phyloP scores from a whole-genome alignment of 2,888 invertebrate species.

The Lissocephala sabroskyi region DNA sequence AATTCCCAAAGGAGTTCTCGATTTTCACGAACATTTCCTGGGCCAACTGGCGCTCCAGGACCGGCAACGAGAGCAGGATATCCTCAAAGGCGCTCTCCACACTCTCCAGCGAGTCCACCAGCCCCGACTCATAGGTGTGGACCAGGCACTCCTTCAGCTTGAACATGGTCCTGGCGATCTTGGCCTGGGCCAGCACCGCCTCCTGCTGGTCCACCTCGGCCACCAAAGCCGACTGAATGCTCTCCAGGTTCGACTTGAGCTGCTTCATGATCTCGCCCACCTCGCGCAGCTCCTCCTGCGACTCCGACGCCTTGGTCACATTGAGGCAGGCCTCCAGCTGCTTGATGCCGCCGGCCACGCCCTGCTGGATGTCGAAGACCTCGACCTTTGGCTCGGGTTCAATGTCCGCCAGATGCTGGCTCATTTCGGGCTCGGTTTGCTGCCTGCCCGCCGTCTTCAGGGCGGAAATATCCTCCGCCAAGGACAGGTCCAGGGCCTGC shows the following conservation, averaged over 20 bases:
- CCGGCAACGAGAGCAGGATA: constrained; percentile 64
- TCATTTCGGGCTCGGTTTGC: constrained; percentile 69
- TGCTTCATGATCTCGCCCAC: constrained; percentile 59
- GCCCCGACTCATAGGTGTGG: constrained; percentile 66
- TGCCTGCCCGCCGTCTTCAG: constrained; percentile 72
- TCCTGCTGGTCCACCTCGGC: constrained; percentile 42
- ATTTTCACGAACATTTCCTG: constrained; percentile 70
- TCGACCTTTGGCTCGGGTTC: constrained; percentile 27
- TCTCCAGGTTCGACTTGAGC: constrained; percentile 51
- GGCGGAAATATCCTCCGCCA: constrained; percentile 76
- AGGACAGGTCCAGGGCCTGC: constrained; percentile 74
- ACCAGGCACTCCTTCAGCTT: constrained; percentile 69
- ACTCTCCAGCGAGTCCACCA: constrained; percentile 63
- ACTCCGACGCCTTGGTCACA: constrained; percentile 34
- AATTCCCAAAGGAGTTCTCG: constrained; percentile 50
- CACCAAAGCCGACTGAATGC: constrained; percentile 42
- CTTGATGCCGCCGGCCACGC: constrained; percentile 63
- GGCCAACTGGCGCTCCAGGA: constrained; percentile 72
- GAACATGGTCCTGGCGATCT: constrained; percentile 67
- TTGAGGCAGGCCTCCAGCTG: constrained; percentile 66
- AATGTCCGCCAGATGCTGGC: constrained; percentile 21
- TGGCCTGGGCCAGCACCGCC: constrained; percentile 47
- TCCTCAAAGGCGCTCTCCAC: constrained; percentile 70
- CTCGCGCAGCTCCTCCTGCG: constrained; percentile 46
- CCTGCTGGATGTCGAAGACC: constrained; percentile 34